Evolutionary conservation across 2,113 vertebrate species (phyloP), one percentile per base, ranked within the genome.

Genomic region (Bubo scandiacus): DNA sequence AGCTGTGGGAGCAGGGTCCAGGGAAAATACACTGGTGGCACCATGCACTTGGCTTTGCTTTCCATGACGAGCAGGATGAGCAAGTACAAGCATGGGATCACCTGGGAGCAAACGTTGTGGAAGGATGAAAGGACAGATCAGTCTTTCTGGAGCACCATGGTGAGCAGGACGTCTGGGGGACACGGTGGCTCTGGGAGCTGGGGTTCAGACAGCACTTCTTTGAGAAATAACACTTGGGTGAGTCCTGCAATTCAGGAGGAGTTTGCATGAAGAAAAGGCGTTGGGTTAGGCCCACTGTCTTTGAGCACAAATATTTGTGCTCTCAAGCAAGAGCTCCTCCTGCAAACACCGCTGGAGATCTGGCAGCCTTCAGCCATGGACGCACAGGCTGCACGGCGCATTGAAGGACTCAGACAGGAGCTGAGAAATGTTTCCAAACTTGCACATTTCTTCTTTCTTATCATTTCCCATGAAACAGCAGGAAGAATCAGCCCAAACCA

Each of bases 371-470:
- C 38, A 43, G 26, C 43, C 25, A 23, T 2, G 3, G 9, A 12
- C 3, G 0, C 42, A 5, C 32, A 30, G 78, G 65, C 17, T 6
- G 55, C 36, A 18, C 0, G 3, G 15, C 3, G 0, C 26, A 1
- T 15, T 21, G 26, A 51, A 38, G 21, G 49, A 66, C 47, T 79
- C 36, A n/a, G 52, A 12, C 29, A 47, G 45, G 40, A 85, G 89
- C 40, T 0, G 15, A 65, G 70, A 32, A 74, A 75, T 0, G 2
- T 26, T 87, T 27, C 79, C 51, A 42, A 51, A 61, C 68, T 26
- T n/a, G 63, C 49, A 15, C 26, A 2, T 29, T 32, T 36, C 91
- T 45, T 5, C 52, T 72, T 18, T 29, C 32, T 27, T 55, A 17
- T 6, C 18, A 5, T 47, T 59, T 59, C 22, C 54, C 49, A 79